Conservation (phyloP, 1,140 invertebrate species). For the Vanessa tameamea region DNA sequence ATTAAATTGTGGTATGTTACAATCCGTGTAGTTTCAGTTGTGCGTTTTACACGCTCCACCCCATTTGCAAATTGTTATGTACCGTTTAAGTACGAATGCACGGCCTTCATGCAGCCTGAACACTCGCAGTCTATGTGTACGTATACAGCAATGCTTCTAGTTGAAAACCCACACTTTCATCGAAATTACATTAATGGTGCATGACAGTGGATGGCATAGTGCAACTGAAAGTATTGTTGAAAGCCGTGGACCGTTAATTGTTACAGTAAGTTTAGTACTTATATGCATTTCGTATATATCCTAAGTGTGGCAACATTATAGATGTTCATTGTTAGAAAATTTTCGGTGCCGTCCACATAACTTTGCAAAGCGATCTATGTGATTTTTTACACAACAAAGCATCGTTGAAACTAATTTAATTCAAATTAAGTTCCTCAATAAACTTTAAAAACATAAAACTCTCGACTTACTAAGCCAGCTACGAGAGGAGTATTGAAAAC, state of each 20-base stretch:
- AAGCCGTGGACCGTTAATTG: conserved; percentile 26
- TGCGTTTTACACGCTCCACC: conserved; percentile 66
- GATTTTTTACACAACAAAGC: neutral
- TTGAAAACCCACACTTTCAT: conserved; percentile 29
- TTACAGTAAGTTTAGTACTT: conserved; percentile 29
- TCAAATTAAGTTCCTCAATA: neutral
- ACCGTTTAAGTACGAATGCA: conserved; percentile 40
- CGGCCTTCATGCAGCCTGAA: conserved; percentile 36
- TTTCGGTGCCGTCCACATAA: conserved; percentile 24
- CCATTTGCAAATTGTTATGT: conserved; percentile 54
- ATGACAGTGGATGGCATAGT: conserved; percentile 33
- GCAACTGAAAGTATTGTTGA: conserved; percentile 49
- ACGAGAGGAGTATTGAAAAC: neutral
- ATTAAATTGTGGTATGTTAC: conserved; percentile 83
- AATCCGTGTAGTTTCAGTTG: conserved; percentile 80
- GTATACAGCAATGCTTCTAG: conserved; percentile 50
- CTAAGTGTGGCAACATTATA: conserved; percentile 37
- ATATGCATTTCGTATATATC: conserved; percentile 33
- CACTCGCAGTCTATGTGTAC: conserved; percentile 36
- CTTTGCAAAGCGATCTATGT: conserved; percentile 30
- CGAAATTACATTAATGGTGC: conserved; percentile 19
- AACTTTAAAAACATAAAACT: neutral
- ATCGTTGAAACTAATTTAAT: neutral
- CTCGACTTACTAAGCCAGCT: neutral
- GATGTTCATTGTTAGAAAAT: conserved; percentile 34